Evolutionary conservation across 53 echinoderm and acorn worm genomes (phyloP).

Genomic region (Temnopleurus reevesii): DNA sequence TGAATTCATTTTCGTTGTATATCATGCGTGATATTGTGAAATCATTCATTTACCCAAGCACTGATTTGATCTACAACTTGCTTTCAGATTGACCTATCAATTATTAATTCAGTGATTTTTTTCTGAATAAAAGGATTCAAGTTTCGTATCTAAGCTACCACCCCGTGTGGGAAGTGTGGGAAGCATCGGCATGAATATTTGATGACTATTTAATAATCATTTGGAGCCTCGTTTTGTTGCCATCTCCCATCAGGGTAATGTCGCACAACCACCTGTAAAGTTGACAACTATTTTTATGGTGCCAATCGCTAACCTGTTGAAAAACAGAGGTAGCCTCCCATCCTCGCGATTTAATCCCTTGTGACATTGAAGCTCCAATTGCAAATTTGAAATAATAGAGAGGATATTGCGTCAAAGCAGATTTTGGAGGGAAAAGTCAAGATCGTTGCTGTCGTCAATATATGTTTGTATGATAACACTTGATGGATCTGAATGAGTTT

Average conservation of each 20-base stretch:
- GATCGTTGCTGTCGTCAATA: neutral
- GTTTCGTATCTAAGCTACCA: neutral
- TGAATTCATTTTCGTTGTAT: neutral
- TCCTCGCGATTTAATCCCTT: neutral
- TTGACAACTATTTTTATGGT: neutral
- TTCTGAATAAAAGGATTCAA: neutral
- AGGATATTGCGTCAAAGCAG: neutral
- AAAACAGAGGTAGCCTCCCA: neutral
- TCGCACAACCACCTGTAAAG: neutral
- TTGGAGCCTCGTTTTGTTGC: neutral
- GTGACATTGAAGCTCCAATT: neutral
- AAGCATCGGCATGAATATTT: neutral
- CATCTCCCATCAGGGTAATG: neutral
- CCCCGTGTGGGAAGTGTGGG: too few relatives aligned
- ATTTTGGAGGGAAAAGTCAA: neutral
- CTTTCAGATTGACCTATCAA: constrained; percentile 29
- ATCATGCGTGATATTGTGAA: neutral
- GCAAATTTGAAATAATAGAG: neutral
- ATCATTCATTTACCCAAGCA: neutral
- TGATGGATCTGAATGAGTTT: neutral
- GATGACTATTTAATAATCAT: neutral
- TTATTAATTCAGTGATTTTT: neutral
- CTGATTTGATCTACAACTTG: neutral
- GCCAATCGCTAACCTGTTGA: neutral
- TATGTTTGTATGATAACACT: neutral